Evolutionary conservation across 1,140 invertebrate genomes (phyloP).

Genomic region (Drosophila ogumai): DNA sequence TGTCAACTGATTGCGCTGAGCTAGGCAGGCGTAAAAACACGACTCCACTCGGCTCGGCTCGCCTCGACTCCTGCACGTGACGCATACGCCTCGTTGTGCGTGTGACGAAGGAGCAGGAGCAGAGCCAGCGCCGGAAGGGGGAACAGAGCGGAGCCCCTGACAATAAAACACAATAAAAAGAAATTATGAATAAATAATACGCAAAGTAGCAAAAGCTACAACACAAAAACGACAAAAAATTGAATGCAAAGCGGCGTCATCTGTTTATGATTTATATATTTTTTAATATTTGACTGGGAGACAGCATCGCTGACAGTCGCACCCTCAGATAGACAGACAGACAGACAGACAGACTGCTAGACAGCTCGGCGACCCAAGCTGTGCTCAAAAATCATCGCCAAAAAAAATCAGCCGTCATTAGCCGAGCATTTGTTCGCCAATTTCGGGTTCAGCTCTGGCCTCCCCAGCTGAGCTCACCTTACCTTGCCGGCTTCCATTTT

Average conservation of each 20-base stretch:
- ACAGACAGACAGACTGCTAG: conserved; percentile 7
- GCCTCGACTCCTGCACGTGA: conserved; percentile 67
- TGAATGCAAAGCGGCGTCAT: conserved; percentile 60
- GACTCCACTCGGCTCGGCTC: conserved; percentile 17
- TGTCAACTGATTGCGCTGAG: conserved; percentile 83
- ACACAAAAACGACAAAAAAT: conserved; percentile 45
- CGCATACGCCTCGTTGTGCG: conserved; percentile 80
- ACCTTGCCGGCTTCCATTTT: conserved; percentile 17
- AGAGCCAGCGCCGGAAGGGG: conserved; percentile 20
- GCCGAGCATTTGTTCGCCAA: conserved; percentile 59
- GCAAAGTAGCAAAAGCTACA: conserved; percentile 69
- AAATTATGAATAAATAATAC: conserved; percentile 82
- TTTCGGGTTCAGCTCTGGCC: conserved; percentile 39
- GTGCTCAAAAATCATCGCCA: conserved; percentile 54
- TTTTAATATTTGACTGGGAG: conserved; percentile 69
- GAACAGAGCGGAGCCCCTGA: conserved; percentile 11
- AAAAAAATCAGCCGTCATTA: conserved; percentile 72
- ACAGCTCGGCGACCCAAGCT: conserved; percentile 31
- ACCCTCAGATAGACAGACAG: conserved; percentile 14
- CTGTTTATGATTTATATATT: conserved; percentile 80
- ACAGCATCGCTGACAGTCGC: conserved; percentile 14
- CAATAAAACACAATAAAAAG: conserved; percentile 82
- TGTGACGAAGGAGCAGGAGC: conserved; percentile 36
- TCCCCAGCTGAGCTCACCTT: conserved; percentile 12
- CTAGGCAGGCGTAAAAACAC: conserved; percentile 79